Conservation (phyloP, 2,888 invertebrate genomes). For the Pimpla rufipes region DNA sequence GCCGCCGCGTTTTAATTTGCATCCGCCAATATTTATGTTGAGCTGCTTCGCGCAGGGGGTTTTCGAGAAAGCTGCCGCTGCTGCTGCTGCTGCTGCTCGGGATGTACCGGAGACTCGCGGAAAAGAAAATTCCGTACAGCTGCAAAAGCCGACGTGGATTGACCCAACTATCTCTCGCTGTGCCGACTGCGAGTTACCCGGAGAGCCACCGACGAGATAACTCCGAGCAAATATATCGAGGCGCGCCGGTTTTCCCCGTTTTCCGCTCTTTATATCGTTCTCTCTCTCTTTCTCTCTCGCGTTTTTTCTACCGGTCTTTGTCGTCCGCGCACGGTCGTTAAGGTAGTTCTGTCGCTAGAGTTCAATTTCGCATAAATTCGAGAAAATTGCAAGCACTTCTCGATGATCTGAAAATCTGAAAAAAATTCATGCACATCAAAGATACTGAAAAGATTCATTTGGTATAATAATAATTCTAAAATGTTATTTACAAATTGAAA, state of each 20-base stretch:
- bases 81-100: neutral
- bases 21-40: conserved; percentile 72
- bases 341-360: too few relatives aligned
- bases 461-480: too few relatives aligned
- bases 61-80: neutral
- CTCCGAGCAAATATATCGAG: conserved; percentile 51
- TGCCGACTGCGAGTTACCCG: conserved; percentile 8
- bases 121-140: conserved; percentile 45
- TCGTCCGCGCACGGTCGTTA: too few relatives aligned
- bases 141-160: conserved; percentile 44
- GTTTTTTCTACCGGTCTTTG: conserved; percentile 11
- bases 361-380: too few relatives aligned
- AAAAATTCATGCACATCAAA: too few relatives aligned
- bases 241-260: too few relatives aligned
- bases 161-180: conserved; percentile 42
- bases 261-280: neutral
- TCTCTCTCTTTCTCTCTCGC: conserved; percentile 3
- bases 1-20: conserved; percentile 71
- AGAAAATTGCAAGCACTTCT: too few relatives aligned
- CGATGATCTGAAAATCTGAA: too few relatives aligned
- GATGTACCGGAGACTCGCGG: neutral
- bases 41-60: conserved; percentile 44
- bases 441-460: too few relatives aligned
- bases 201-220: conserved; percentile 54
- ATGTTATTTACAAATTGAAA: too few relatives aligned